A percentile compares a stretch with the other conserved stretches of the same genome.
phyloP scores from a whole-genome alignment of 2,113 vertebrate genomes.

The Galeopterus variegatus region DNA sequence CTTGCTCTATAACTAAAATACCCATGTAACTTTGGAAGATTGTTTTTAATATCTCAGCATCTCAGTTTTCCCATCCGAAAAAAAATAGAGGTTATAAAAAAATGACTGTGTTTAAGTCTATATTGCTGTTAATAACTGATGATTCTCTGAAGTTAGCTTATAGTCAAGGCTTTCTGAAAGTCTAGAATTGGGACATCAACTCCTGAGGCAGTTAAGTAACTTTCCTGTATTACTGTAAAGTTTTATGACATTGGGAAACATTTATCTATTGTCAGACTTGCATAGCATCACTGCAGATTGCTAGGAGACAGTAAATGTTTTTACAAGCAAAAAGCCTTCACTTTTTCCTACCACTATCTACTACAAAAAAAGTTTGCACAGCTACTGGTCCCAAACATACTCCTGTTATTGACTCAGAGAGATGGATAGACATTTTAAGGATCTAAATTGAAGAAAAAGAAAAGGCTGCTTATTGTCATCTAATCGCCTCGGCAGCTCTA shows the following conservation, averaged over 20 bases:
- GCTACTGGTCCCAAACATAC: constrained; percentile 51
- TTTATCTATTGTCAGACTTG: constrained; percentile 77
- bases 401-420: constrained; percentile 31
- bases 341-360: constrained; percentile 80
- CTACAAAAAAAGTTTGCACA: background rate
- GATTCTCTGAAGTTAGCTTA: background rate
- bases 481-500: background rate
- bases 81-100: background rate
- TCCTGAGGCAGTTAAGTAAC: constrained; percentile 51
- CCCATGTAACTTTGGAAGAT: background rate
- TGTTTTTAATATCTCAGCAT: background rate
- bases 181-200: background rate
- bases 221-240: constrained; percentile 62
- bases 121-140: constrained; percentile 15
- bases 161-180: constrained; percentile 25
- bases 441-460: constrained; percentile 25
- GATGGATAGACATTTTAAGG: constrained; percentile 47
- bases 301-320: constrained; percentile 85
- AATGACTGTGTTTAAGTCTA: background rate
- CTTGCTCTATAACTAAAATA: background rate
- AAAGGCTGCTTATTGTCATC: constrained; percentile 21
- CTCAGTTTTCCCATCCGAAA: background rate
- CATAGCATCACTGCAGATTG: constrained; percentile 77
- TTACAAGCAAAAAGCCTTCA: constrained; percentile 80
- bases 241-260: constrained; percentile 74